Base-by-base conservation (phyloP, 1,140 invertebrate genomes). In the Drosophila arizonae region DNA sequence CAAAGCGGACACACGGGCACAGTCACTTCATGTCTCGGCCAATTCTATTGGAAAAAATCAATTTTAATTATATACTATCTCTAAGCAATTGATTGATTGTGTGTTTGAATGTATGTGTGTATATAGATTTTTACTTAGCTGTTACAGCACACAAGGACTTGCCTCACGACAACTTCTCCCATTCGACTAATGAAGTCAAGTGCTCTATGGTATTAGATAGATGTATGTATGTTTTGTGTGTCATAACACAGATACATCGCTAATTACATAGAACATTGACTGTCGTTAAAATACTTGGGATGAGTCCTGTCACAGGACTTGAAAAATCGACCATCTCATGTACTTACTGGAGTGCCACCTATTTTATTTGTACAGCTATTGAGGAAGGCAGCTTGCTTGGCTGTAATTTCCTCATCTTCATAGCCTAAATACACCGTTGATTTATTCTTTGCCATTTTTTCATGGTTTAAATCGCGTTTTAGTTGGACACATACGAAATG, bases 291-390 rank as follows among this genome's bases (percentile, higher is more conserved):
- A 36, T 26, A 51, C 1, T n/a, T 60, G 8, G 26, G 4, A 67
- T 56, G 8, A 66, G 30, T 68, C 70, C 64, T 39, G 33, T 24
- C 15, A 43, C 48, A 71, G 50, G 55, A 64, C 26, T 26, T 60
- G 9, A 21, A 50, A 36, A 36, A 13, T 21, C 26, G 48, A 41
- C 41, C 61, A 66, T 50, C 41, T 33, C 17, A 17, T 45, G 6
- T 72, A 76, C 88, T 91, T 89, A 92, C 91, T 33, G 91, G 90
- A 46, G 55, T 93, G 63, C 95, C 95, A 71, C 95, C 95, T 72
- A 96, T 94, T 94, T 96, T 96, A 81, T 95, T 95, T 13, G 94
- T 94, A 17, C 93, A 93, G 80, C 93, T 95, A 85, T 94, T 94
- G n/a, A 95, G 92, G 58, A 92, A 82, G 17, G 90, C 87, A 46